Evolutionary conservation across 1,140 invertebrate species (phyloP).

Genomic region (Coenobita brevimanus): DNA sequence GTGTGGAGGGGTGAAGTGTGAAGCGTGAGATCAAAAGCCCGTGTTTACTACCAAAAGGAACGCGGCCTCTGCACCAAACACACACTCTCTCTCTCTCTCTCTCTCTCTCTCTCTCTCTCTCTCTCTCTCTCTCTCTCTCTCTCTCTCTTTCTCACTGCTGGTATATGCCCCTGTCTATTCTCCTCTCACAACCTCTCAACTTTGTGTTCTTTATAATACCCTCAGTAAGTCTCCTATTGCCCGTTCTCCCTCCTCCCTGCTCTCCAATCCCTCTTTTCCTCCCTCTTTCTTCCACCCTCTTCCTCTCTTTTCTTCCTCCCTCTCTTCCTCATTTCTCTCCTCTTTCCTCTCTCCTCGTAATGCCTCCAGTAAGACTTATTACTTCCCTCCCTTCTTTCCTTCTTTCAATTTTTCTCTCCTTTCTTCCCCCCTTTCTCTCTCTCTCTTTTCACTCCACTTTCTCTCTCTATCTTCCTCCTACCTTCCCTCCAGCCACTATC

Average conservation of each 20-base stretch:
- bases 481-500: too few relatives aligned
- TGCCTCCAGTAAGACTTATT: background rate
- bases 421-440: too few relatives aligned
- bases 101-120: background rate
- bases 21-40: too few relatives aligned
- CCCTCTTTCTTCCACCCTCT: background rate
- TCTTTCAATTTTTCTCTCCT: background rate
- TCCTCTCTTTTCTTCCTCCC: background rate
- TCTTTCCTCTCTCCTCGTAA: background rate
- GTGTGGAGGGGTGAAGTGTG: too few relatives aligned
- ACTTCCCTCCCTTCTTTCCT: too few relatives aligned
- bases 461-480: too few relatives aligned
- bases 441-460: background rate
- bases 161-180: background rate
- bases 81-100: background rate
- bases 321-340: background rate
- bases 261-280: background rate
- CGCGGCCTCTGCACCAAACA: background rate
- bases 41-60: too few relatives aligned
- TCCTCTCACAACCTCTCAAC: background rate
- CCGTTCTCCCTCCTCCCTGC: background rate
- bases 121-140: background rate
- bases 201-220: background rate
- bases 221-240: background rate
- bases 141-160: background rate